These are phyloP conservation scores for Emmelina monodactyla DNA, from an alignment of 2,888 invertebrate species.

Conservation along the genomic window DNA sequence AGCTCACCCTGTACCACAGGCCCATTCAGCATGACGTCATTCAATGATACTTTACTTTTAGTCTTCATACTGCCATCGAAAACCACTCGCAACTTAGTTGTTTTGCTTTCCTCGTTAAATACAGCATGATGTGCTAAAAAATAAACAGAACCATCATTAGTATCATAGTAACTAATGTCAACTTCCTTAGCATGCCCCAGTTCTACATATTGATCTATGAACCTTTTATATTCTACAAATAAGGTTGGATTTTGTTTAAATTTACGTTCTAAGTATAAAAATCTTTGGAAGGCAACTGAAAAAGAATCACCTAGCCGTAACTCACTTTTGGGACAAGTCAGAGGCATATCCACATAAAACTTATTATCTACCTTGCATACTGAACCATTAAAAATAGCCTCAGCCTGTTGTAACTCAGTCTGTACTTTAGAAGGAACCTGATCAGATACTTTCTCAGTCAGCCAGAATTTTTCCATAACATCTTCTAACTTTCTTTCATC, in stretches of 20 bases:
- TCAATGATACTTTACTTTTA: neutral
- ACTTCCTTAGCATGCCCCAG: conserved; percentile 2
- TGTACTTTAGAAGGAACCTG: neutral
- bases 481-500: conserved; percentile 11
- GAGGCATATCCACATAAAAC: conserved; percentile 10
- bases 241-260: conserved; percentile 7
- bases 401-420: conserved; percentile 6
- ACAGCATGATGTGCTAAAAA: conserved; percentile 7
- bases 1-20: conserved; percentile 4
- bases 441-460: conserved; percentile 12
- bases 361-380: conserved; percentile 2
- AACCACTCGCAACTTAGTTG: conserved; percentile 3
- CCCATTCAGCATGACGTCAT: conserved; percentile 7
- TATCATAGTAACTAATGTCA: neutral
- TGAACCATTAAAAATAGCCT: conserved; percentile 7
- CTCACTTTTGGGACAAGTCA: conserved; percentile 2
- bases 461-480: conserved; percentile 17
- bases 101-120: conserved; percentile 4
- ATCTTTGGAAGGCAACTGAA: conserved; percentile 11
- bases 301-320: conserved; percentile 14
- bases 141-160: neutral
- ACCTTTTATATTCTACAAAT: conserved; percentile 9
- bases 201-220: conserved; percentile 17
- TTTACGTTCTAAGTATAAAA: conserved; percentile 9
- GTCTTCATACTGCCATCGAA: conserved; percentile 2